These are phyloP conservation scores for Chlorocebus sabaeus DNA, from an alignment of 2,113 vertebrate species.

Conservation along the genomic window DNA sequence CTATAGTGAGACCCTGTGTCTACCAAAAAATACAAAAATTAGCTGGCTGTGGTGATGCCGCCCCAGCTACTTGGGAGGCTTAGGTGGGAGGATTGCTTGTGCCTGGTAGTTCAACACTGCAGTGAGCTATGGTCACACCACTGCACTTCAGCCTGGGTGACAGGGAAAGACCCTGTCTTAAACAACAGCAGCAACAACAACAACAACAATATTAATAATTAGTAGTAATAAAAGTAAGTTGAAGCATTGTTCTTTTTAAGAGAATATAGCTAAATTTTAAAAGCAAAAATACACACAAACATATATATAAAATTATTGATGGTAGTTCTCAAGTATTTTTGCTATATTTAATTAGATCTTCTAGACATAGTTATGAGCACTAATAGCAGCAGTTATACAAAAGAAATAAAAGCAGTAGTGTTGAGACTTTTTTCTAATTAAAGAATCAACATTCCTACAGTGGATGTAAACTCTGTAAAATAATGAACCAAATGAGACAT, in stretches of 20 bases:
- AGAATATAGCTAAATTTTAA: not conserved
- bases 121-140: too few relatives aligned
- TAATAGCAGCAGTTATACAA: not conserved
- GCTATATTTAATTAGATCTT: not conserved
- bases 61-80: too few relatives aligned
- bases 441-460: not conserved
- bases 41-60: too few relatives aligned
- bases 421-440: not conserved
- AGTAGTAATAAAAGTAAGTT: too few relatives aligned
- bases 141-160: too few relatives aligned
- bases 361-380: not conserved
- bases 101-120: too few relatives aligned
- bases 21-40: too few relatives aligned
- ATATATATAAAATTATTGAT: not conserved
- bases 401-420: not conserved
- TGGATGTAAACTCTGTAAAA: not conserved
- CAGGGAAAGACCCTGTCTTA: too few relatives aligned
- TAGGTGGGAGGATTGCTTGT: too few relatives aligned
- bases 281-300: not conserved
- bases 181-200: too few relatives aligned
- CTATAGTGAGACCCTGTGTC: too few relatives aligned
- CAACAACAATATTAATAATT: too few relatives aligned
- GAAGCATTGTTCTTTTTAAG: not conserved
- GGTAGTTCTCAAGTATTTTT: constrained; percentile 4
- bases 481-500: not conserved